phyloP scores from a whole-genome alignment of 2,888 invertebrate genomes.

The Lepidocyrtinus sp. region DNA sequence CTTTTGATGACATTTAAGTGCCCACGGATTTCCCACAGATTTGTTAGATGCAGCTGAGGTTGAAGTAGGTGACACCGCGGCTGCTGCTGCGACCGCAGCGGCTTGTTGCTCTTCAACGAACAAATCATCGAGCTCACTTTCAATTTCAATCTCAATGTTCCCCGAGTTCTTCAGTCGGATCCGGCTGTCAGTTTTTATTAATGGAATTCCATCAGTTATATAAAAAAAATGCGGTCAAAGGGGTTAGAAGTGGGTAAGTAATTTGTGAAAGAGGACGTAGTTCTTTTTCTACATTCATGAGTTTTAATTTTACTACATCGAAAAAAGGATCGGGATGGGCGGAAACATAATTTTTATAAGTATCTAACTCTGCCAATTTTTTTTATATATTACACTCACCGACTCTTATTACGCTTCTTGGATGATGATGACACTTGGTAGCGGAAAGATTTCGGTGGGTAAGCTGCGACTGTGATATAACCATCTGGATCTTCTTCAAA shows the following conservation, averaged over 20 bases:
- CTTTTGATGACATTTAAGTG: conserved; percentile 74
- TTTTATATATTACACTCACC: no score
- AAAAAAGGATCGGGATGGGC: no score
- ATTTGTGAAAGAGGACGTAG: no score
- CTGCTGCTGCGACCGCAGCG: conserved; percentile 34
- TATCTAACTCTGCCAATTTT: no score
- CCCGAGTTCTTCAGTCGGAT: conserved; percentile 73
- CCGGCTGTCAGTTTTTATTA: no score
- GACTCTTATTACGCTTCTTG: conserved; percentile 64
- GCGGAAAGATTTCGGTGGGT: conserved; percentile 71
- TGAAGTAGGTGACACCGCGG: conserved; percentile 30
- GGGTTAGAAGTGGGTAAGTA: no score
- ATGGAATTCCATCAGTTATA: no score
- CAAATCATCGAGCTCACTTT: conserved; percentile 66
- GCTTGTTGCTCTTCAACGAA: conserved; percentile 70
- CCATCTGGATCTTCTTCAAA: conserved; percentile 74
- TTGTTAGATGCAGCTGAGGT: neutral
- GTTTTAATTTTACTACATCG: no score
- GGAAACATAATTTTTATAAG: no score
- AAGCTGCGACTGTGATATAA: conserved; percentile 74
- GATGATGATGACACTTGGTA: conserved; percentile 55
- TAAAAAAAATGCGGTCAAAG: no score
- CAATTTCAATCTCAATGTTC: conserved; percentile 71
- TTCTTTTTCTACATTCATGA: no score
- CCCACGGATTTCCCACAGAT: conserved; percentile 74